These are phyloP conservation scores for Anastatus disparis DNA, from an alignment of 1,140 invertebrate species.

Conservation along the genomic window DNA sequence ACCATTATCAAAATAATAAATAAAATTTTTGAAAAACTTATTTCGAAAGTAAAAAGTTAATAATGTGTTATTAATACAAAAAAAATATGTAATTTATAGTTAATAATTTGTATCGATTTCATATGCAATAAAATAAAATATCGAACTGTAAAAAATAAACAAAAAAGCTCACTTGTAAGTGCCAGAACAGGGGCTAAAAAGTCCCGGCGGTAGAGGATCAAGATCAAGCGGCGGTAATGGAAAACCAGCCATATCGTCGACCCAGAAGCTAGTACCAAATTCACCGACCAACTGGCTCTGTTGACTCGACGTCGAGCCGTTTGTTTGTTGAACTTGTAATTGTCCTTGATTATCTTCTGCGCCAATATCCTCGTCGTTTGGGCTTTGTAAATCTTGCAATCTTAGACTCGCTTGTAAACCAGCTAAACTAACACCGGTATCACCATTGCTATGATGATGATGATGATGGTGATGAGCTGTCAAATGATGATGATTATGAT, in stretches of 20 bases:
- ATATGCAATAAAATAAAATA: too few species aligned
- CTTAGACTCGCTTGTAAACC: slow-evolving; percentile 56
- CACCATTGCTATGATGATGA: slow-evolving; percentile 44
- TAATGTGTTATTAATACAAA: too few species aligned
- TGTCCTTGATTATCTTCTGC: background rate
- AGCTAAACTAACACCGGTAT: slow-evolving; percentile 44
- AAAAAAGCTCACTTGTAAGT: slow-evolving; percentile 74
- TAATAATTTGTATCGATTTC: too few species aligned
- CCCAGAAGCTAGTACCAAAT: slow-evolving; percentile 70
- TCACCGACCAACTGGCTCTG: slow-evolving; percentile 58
- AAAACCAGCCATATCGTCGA: slow-evolving; percentile 85
- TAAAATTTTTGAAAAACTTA: too few species aligned
- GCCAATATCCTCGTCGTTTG: slow-evolving; percentile 51
- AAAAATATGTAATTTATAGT: too few species aligned
- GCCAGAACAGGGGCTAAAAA: slow-evolving; percentile 77
- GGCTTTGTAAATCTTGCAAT: slow-evolving; percentile 60
- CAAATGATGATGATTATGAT: slow-evolving; percentile 21
- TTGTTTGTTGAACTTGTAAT: background rate
- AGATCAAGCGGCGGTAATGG: slow-evolving; percentile 79
- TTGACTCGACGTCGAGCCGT: background rate
- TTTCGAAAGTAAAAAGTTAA: too few species aligned
- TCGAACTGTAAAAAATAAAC: background rate
- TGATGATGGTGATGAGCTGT: slow-evolving; percentile 25
- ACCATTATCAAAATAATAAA: too few species aligned
- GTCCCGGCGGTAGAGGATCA: slow-evolving; percentile 75